These are phyloP conservation scores for Cataglyphis altisquamis DNA, from an alignment of 2,888 invertebrate genomes.

Conservation along the genomic window DNA sequence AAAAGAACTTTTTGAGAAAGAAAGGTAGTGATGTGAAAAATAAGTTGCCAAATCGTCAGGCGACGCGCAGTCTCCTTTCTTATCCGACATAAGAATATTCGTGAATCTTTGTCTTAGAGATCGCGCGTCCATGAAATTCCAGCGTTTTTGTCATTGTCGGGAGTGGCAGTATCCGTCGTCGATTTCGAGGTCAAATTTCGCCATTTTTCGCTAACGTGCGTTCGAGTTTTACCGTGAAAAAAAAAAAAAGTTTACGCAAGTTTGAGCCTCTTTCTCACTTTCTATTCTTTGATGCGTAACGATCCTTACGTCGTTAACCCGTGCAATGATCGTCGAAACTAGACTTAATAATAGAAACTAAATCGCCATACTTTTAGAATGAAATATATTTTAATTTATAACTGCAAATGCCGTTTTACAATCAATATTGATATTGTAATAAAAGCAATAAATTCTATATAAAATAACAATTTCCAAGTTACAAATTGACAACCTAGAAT, in stretches of 20 bases:
- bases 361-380: not conserved
- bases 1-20: not conserved
- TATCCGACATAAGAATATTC: slow-evolving; percentile 24
- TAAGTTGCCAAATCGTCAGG: slow-evolving; percentile 45
- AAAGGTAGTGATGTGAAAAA: not conserved
- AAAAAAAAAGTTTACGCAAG: not conserved
- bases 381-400: not conserved
- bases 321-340: not conserved
- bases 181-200: slow-evolving; percentile 58
- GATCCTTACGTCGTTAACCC: not conserved
- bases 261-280: slow-evolving; percentile 24
- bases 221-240: slow-evolving; percentile 19
- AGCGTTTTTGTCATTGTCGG: slow-evolving; percentile 56
- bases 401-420: not conserved
- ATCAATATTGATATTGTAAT: slow-evolving; percentile 4
- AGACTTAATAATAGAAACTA: not conserved
- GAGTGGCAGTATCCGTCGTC: slow-evolving; percentile 43
- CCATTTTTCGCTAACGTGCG: slow-evolving; percentile 54
- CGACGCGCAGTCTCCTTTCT: slow-evolving; percentile 35
- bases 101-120: slow-evolving; percentile 37
- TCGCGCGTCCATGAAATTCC: slow-evolving; percentile 57
- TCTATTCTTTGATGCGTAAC: slow-evolving; percentile 31
- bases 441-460: not conserved
- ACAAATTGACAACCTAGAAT: not conserved
- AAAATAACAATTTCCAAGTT: not conserved